Evolutionary conservation across 2,797 vertebrate species (phyloP).

Genomic region (Muscicapa striata): DNA sequence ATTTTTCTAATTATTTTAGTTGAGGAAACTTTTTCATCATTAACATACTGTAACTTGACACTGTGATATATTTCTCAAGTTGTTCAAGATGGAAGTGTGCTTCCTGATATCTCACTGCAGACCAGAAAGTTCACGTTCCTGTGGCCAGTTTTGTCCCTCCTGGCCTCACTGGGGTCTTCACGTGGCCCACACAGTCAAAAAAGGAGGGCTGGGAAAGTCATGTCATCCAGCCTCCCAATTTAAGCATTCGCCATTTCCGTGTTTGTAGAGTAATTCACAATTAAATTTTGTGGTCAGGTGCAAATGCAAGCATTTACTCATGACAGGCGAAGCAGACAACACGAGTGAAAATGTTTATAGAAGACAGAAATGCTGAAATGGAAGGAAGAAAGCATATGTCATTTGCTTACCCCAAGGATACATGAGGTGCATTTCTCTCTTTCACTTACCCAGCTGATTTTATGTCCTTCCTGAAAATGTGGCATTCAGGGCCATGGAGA

Average conservation of each 20-base stretch:
- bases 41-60: neutral
- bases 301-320: neutral
- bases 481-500: neutral
- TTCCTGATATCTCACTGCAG: neutral
- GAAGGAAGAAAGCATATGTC: neutral
- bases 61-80: neutral
- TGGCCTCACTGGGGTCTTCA: neutral
- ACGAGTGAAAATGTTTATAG: neutral
- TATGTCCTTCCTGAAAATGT: neutral
- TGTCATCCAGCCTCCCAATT: neutral
- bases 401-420: neutral
- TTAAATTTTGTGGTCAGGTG: neutral
- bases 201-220: neutral
- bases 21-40: neutral
- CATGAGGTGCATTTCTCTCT: neutral
- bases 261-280: neutral
- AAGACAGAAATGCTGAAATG: neutral
- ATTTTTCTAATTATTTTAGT: neutral
- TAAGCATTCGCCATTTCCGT: neutral
- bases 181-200: neutral
- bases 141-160: neutral
- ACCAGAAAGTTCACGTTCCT: neutral
- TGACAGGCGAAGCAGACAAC: neutral
- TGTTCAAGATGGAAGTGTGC: accelerated
- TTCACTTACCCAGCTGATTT: neutral